Evolutionary conservation across 2,113 vertebrate species (phyloP).

Genomic region (Varanus salvator): DNA sequence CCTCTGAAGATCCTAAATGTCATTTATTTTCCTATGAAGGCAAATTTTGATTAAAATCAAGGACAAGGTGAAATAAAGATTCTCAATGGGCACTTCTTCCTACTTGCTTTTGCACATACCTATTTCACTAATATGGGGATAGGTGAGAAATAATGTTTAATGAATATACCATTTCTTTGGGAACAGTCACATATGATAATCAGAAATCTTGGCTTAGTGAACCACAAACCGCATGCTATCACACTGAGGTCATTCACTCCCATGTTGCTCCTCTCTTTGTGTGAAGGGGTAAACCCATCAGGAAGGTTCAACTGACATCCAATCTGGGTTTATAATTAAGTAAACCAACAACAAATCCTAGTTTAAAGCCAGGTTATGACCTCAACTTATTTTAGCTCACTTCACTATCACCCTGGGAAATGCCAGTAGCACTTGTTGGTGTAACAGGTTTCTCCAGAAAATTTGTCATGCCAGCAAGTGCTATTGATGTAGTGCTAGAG

Average conservation of each 20-base stretch:
- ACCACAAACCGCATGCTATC: neutral
- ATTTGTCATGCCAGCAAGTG: no score
- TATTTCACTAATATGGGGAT: neutral
- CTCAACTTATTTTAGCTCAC: neutral
- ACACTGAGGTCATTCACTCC: neutral
- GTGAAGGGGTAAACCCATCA: neutral
- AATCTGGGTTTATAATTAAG: neutral
- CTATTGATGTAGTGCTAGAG: no score
- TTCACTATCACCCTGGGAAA: neutral
- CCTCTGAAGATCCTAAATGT: conserved; percentile 59
- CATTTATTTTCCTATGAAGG: conserved; percentile 70
- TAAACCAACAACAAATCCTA: neutral
- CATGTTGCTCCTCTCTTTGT: neutral
- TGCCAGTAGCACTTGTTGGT: no score
- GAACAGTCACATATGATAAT: neutral
- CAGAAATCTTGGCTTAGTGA: neutral
- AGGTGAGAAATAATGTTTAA: neutral
- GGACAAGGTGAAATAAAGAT: conserved; percentile 57
- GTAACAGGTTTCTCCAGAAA: no score
- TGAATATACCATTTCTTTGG: neutral
- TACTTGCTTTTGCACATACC: neutral
- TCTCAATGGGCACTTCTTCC: conserved; percentile 8
- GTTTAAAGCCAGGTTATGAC: neutral
- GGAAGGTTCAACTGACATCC: neutral
- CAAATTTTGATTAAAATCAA: conserved; percentile 64